Percentiles rank a stretch among this genome's conserved stretches.
Conservation (phyloP, 2,888 invertebrate genomes). For the Hemaris fuciformis region DNA sequence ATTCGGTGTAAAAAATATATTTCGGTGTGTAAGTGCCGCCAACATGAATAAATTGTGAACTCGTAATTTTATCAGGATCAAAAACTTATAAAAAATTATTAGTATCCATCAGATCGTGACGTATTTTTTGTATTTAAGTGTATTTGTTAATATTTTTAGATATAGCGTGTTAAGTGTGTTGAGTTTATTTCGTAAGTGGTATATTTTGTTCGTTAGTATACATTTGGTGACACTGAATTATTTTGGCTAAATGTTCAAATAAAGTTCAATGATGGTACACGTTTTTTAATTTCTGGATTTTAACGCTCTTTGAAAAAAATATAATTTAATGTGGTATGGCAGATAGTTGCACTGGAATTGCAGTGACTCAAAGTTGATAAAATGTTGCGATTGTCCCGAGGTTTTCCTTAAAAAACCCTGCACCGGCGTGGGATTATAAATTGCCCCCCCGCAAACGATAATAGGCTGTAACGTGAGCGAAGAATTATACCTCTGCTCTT, state of each 20-base stretch:
- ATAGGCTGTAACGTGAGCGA: too few species aligned
- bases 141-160: constrained; percentile 15
- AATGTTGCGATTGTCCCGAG: too few species aligned
- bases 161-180: constrained; percentile 12
- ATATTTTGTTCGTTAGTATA: constrained; percentile 11
- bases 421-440: too few species aligned
- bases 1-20: too few species aligned
- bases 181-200: constrained; percentile 15
- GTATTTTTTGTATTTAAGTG: constrained; percentile 8
- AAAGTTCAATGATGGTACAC: constrained; percentile 1
- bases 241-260: constrained; percentile 13
- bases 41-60: background rate
- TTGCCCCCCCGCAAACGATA: too few species aligned
- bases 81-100: background rate
- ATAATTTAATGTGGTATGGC: background rate
- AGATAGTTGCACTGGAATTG: too few species aligned
- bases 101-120: background rate
- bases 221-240: background rate
- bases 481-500: too few species aligned
- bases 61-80: background rate
- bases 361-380: too few species aligned
- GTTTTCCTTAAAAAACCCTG: too few species aligned
- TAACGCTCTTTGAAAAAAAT: background rate
- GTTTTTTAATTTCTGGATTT: background rate
- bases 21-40: background rate